Evolutionary conservation across 2,888 invertebrate species (phyloP).

Genomic region (Drosophila anceps): DNA sequence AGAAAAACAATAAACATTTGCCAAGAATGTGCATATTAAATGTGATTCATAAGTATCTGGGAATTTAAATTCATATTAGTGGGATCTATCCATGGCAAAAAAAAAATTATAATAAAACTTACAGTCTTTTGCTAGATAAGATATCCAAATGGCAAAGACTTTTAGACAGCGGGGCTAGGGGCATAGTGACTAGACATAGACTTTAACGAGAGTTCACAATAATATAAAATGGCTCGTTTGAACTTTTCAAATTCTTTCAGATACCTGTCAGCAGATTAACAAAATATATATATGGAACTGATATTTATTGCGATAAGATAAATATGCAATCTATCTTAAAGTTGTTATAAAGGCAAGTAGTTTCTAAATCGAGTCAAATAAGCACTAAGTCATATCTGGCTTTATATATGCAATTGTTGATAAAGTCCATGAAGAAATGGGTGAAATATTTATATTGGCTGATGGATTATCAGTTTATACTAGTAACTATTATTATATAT

Average conservation of each 20-base stretch:
- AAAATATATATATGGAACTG: not conserved
- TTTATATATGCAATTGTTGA: not conserved
- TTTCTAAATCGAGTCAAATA: not conserved
- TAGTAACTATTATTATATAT: not conserved
- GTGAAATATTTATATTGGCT: not conserved
- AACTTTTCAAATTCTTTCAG: not conserved
- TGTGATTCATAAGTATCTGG: not conserved
- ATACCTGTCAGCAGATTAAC: not conserved
- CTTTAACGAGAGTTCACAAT: not conserved
- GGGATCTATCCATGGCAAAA: not conserved
- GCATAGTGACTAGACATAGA: not conserved
- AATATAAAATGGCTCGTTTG: not conserved
- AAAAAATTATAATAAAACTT: not conserved
- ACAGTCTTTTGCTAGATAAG: not conserved
- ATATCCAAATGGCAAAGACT: not conserved
- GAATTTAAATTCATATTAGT: not conserved
- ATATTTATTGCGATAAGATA: constrained; percentile 5
- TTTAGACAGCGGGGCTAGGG: not conserved
- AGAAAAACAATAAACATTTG: constrained; percentile 8
- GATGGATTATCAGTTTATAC: not conserved
- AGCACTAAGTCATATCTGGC: not conserved
- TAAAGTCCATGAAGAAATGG: not conserved
- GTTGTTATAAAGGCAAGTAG: not conserved
- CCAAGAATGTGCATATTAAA: not conserved
- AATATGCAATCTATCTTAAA: not conserved